A percentile compares a stretch with the other conserved stretches of the same genome.
Conservation (phyloP, 1,140 invertebrate species). For the Drosophila melanica region DNA sequence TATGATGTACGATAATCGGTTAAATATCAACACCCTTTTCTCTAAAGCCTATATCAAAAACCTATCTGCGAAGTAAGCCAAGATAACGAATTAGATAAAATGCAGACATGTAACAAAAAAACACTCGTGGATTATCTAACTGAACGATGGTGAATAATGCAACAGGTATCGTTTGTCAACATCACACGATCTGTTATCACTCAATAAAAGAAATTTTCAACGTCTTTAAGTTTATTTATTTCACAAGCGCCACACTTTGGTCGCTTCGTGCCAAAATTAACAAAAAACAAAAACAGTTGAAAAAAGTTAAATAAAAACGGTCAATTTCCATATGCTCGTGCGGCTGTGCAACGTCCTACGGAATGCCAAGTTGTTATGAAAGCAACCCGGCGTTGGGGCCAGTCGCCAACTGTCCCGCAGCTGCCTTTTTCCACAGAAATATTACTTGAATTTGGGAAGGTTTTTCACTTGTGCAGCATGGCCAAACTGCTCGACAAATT, state of each 20-base stretch:
- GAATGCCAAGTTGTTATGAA: conserved; percentile 65
- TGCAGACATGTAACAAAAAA: conserved; percentile 29
- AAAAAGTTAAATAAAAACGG: conserved; percentile 27
- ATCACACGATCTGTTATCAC: conserved; percentile 61
- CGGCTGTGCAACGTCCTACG: conserved; percentile 41
- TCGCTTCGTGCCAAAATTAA: conserved; percentile 64
- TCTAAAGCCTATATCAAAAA: background rate
- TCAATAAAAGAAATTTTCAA: conserved; percentile 64
- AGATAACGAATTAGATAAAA: background rate
- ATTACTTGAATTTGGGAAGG: conserved; percentile 5
- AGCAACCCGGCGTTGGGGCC: conserved; percentile 26
- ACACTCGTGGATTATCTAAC: conserved; percentile 59
- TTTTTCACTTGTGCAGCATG: conserved; percentile 1
- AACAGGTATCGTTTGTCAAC: conserved; percentile 57
- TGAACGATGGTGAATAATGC: conserved; percentile 61
- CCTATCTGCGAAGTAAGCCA: background rate
- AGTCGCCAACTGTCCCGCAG: background rate
- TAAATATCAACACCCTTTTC: background rate
- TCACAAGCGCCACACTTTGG: conserved; percentile 64
- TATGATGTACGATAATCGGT: background rate
- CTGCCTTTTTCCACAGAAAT: background rate
- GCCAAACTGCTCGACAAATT: conserved; percentile 1
- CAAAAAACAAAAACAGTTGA: conserved; percentile 4
- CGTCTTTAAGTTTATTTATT: conserved; percentile 51
- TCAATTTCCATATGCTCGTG: conserved; percentile 65